These are phyloP conservation scores for Myiagra hebetior DNA, from an alignment of 2,113 vertebrate species.

Conservation along the genomic window DNA sequence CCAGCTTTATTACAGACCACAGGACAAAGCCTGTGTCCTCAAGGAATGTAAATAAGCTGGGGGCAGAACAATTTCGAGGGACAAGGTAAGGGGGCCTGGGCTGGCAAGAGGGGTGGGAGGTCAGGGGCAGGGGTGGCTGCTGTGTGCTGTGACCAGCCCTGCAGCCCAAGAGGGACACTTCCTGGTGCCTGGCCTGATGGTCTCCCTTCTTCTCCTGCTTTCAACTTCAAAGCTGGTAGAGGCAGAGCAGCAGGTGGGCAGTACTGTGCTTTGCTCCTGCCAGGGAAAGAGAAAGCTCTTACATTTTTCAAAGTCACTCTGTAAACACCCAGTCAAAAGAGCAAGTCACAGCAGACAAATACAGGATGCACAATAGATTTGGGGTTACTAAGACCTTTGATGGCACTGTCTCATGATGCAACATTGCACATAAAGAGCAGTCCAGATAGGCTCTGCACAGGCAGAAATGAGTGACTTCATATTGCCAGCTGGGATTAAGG, in stretches of 20 bases:
- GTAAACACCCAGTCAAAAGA: not conserved
- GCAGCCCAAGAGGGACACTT: not conserved
- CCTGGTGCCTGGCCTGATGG: accelerated
- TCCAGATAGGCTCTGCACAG: not conserved
- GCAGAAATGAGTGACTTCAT: not conserved
- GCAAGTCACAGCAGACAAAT: not conserved
- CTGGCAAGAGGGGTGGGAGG: accelerated
- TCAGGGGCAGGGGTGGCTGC: accelerated
- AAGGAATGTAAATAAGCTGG: not conserved
- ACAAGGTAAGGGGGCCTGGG: not conserved
- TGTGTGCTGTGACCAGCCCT: not conserved
- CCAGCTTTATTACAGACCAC: not conserved
- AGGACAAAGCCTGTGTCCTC: not conserved
- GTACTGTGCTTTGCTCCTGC: not conserved
- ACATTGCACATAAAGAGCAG: not conserved
- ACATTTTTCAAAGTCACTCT: not conserved
- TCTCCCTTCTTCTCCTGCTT: not conserved
- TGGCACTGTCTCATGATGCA: not conserved
- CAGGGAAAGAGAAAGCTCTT: not conserved
- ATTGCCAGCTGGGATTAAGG: not conserved
- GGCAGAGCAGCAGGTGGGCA: not conserved
- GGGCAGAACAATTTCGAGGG: not conserved
- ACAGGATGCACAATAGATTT: not conserved
- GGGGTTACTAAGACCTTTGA: not conserved
- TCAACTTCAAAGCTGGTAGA: not conserved